Percentiles rank a stretch among this genome's conserved stretches.
phyloP scores from a whole-genome alignment of 37 sponge, comb jelly and placozoan genomes.

The Halichondria panicea region DNA sequence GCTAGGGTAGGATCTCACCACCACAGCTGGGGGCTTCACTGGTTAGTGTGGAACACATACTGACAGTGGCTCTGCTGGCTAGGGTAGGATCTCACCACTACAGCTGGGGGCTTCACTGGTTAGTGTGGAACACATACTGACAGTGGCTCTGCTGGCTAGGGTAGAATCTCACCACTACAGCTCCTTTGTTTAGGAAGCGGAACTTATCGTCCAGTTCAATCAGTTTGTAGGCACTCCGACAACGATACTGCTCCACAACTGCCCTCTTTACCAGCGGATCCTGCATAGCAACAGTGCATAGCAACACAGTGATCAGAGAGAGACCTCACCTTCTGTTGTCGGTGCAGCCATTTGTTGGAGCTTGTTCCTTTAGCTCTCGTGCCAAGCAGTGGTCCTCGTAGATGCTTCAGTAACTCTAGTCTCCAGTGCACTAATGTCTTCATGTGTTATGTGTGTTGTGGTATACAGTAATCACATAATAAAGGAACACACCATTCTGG shows the following conservation, averaged over 20 bases:
- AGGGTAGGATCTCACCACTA: too few species aligned
- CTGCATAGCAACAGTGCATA: conserved; percentile 16
- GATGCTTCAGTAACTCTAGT: too few species aligned
- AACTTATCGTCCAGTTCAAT: conserved; percentile 80
- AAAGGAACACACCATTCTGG: too few species aligned
- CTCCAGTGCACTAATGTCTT: too few species aligned
- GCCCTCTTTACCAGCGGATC: conserved; percentile 70
- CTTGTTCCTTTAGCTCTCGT: conserved; percentile 14
- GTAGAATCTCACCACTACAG: conserved; percentile 52
- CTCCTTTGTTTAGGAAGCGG: conserved; percentile 61
- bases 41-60: too few species aligned
- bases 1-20: too few species aligned
- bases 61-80: too few species aligned
- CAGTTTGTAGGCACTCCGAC: conserved; percentile 84
- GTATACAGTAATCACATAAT: too few species aligned
- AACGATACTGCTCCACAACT: conserved; percentile 53
- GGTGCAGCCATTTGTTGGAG: conserved; percentile 50
- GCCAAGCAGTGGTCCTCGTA: too few species aligned
- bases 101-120: too few species aligned
- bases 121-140: too few species aligned
- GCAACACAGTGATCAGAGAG: neutral
- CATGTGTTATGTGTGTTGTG: neutral
- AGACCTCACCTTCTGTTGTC: conserved; percentile 39
- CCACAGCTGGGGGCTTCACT: too few species aligned
- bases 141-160: neutral